phyloP scores from a whole-genome alignment of 2,797 vertebrate species.

The Brotula barbata region DNA sequence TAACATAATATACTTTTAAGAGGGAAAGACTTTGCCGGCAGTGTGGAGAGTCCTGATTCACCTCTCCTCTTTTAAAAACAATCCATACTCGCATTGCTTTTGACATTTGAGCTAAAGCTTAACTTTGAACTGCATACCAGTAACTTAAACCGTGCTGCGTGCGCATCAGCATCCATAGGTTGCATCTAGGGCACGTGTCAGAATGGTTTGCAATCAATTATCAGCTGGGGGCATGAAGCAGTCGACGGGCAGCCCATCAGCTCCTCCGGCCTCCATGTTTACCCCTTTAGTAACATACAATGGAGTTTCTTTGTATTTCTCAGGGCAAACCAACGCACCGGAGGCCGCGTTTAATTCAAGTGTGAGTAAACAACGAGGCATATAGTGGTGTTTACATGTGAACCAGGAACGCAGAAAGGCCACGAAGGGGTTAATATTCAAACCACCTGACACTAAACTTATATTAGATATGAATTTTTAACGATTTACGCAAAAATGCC shows the following conservation, averaged over 20 bases:
- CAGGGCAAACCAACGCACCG: background rate
- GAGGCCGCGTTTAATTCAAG: constrained; percentile 29
- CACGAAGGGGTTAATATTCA: constrained; percentile 14
- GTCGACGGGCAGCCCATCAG: constrained; percentile 31
- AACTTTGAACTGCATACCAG: constrained; percentile 49
- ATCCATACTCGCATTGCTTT: constrained; percentile 35
- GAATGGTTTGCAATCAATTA: constrained; percentile 37
- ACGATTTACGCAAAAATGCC: constrained; percentile 34
- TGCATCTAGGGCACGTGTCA: constrained; percentile 55
- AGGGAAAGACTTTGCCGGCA: constrained; percentile 40
- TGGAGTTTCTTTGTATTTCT: constrained; percentile 1
- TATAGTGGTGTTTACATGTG: background rate
- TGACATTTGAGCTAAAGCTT: constrained; percentile 44
- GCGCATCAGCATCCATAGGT: constrained; percentile 37
- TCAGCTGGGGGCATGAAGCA: constrained; percentile 4
- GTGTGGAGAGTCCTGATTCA: constrained; percentile 50
- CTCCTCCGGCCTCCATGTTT: constrained; percentile 16
- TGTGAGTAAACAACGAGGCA: constrained; percentile 38
- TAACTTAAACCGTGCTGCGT: constrained; percentile 20
- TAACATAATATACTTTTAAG: constrained; percentile 25
- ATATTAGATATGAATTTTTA: constrained; percentile 33
- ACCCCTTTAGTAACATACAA: background rate
- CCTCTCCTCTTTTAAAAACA: constrained; percentile 39
- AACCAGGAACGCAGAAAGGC: background rate
- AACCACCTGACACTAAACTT: constrained; percentile 16